Base-by-base conservation (phyloP, 1,140 invertebrate species). In the Saccostrea echinata region DNA sequence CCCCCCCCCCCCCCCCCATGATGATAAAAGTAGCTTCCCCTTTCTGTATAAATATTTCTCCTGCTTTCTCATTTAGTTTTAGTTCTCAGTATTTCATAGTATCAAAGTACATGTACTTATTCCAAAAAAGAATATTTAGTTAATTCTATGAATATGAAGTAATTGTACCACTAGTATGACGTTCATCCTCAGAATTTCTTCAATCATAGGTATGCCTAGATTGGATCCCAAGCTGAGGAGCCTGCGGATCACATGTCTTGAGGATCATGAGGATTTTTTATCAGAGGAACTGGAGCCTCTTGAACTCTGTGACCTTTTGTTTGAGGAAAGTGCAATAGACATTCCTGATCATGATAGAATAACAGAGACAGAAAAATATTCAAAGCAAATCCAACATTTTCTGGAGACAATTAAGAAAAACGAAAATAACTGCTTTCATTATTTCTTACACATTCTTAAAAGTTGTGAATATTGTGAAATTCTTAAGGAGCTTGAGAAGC, bases 291-390 rank as follows among this genome's bases (percentile, higher is more conserved):
- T 76, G 0, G 68, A 76, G 12, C 27, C 68, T 76, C 30, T 76
- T 11, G 11, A 76, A 30, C 11, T 76, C 16, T 13, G 68, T 76
- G 68, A 76, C 68, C 68, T 76, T 16, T 76, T 76, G 27, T 76
- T 76, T 35, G 68, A 76, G 30, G 68, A 76, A 27, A 30, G 68
- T 30, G 68, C 68, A 27, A 33, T 76, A 11, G 27, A 30, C 27
- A 76, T 76, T 76, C 16, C 27, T 76, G 27, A 27, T 76, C 68
- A 76, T 76, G 68, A 76, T 11, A 76, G 16, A 76, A 76, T 76
- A 30, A 76, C 68, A 76, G 68, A 76, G 30, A 35, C 24, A 3
- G 16, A 13, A 27, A 76, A 13, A 11, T 27, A 27, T 1, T 6
- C 3, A 12, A 76, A 76, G 12, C 68, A 76, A 33, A 30, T 11